These are phyloP conservation scores for Salvator merianae DNA, from an alignment of 2,113 vertebrate species.

Conservation along the genomic window DNA sequence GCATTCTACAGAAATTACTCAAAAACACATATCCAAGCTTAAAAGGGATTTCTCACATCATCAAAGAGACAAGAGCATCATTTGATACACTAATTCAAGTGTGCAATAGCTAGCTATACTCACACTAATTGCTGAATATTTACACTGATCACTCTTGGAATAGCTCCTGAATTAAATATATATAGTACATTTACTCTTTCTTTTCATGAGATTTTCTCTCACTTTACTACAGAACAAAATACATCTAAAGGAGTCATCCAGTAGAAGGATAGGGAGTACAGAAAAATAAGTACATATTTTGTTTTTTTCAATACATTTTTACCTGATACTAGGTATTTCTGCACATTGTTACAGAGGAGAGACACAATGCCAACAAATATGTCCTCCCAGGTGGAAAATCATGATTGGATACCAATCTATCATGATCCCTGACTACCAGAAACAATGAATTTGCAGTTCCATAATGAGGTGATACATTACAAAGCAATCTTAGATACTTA, in stretches of 20 bases:
- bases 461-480: slow-evolving; percentile 7
- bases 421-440: not conserved
- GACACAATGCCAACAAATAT: not conserved
- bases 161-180: not conserved
- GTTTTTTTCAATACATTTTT: slow-evolving; percentile 38
- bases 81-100: rapidly evolving
- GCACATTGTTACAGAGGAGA: not conserved
- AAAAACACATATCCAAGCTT: not conserved
- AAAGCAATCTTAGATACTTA: not conserved
- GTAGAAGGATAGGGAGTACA: slow-evolving; percentile 57
- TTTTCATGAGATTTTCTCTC: not conserved
- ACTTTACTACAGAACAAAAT: slow-evolving; percentile 41
- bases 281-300: slow-evolving; percentile 48
- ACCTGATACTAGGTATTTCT: slow-evolving; percentile 16
- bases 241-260: slow-evolving; percentile 53
- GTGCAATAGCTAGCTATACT: rapidly evolving
- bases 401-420: not conserved
- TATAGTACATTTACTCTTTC: rapidly evolving
- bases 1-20: not conserved
- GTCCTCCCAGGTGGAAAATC: not conserved
- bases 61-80: not conserved
- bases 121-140: rapidly evolving
- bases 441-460: not conserved
- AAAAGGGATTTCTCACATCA: not conserved
- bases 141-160: not conserved